Evolutionary conservation across 2,797 vertebrate genomes (phyloP), one percentile per base, ranked within the genome.

Genomic region (Catostomus latipinnis): DNA sequence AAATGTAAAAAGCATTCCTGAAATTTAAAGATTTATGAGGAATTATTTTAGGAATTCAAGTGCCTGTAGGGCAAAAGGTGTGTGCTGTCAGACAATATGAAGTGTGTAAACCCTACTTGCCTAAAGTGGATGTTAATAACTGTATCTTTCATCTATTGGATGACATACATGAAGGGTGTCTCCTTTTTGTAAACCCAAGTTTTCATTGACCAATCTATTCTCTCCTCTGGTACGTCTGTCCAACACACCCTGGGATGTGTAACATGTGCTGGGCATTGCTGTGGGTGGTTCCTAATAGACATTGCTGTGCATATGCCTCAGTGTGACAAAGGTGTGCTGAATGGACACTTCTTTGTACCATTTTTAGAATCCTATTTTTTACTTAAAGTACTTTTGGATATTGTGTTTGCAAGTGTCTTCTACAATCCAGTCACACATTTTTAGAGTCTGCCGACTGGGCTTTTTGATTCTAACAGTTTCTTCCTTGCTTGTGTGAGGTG

Each of bases 381-480:
- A 71, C 72, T 82, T n/a, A 45, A 43, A 1, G 48, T 86, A 1
- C 74, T 85, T 57, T 76, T 48, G 61, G 7, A 10, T 8, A 43
- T 16, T 67, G 76, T 43, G 50, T 68, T 65, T 78, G 65, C 48
- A 54, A 56, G 67, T 61, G 50, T 73, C 53, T 67, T 65, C 65
- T 83, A 82, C 70, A 83, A 60, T 10, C 49, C 76, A 67, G 83
- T 82, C 84, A 77, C 78, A 83, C 71, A 70, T 77, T 71, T 69
- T 82, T n/a, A 66, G 22, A 48, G 56, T 74, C 77, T 86, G 69
- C n/a, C 61, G 60, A 60, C 78, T 84, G 1, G 86, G 69, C 89
- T 91, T 16, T 92, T 90, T 91, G 74, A 82, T 82, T 89, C 87
- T 86, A 86, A 74, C 76, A 73, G 63, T 89, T 93, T 93, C 91